Evolutionary conservation across 2,888 invertebrate genomes (phyloP), one percentile per base, ranked within the genome.

Genomic region (Chrysina gloriosa): DNA sequence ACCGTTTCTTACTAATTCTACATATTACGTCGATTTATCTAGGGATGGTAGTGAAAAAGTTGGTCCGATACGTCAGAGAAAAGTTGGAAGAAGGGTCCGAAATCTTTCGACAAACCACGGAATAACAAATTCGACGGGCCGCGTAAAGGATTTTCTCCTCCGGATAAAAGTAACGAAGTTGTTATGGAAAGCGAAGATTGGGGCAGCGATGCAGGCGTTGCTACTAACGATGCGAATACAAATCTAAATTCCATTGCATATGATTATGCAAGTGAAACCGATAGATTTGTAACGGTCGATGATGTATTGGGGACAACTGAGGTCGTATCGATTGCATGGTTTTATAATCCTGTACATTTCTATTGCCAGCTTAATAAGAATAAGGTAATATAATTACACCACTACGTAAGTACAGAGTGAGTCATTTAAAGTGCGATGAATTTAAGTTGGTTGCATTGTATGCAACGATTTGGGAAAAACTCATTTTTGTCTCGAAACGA

Each of bases 291-390:
- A 39, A 48, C 16, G 6, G 27, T 65, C 23, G 50, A 66, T 5
- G 73, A 79, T 2, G 84, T 86, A 16, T 78, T 84, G 0, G 88
- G 87, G 11, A 82, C 83, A 0, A 86, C 85, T 61, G 87, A 88
- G 63, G 86, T 88, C 66, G 85, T 91, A 0, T 84, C 86, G 1
- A 86, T 93, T 36, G 89, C 90, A 1, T 93, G 93, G 93, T 92
- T 92, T 77, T 87, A 89, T 64, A 90, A 90, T 69, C 93, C 93
- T 0, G 86, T 88, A 69, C 87, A 88, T 73, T 93, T 94, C 81
- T 92, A 88, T 81, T 78, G 79, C 68, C 83, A 83, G 69, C 69
- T 81, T 14, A 68, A 75, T 9, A 72, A 73, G 16, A 29, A 47
- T 39, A 78, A 80, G 76, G 81, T 80, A 74, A 69, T 45, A n/a